Evolutionary conservation across 2,797 vertebrate genomes (phyloP).

Genomic region (Gobio occitaniae): DNA sequence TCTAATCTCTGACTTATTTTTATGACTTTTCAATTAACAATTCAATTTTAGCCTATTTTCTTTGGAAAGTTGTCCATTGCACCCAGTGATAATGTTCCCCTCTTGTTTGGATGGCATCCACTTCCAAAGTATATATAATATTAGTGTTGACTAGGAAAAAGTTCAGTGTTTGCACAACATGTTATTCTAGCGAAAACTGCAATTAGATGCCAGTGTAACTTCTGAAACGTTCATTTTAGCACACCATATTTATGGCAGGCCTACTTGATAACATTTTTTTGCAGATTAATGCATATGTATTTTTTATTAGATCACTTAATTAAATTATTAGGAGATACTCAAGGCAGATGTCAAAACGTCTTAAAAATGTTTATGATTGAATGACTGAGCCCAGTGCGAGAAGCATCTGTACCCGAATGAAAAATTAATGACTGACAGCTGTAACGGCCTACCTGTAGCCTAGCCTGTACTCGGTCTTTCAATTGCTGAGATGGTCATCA

Average conservation of each 20-base stretch:
- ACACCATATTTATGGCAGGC: background rate
- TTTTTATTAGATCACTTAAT: constrained; percentile 76
- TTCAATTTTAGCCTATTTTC: background rate
- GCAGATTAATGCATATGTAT: constrained; percentile 61
- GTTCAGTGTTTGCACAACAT: background rate
- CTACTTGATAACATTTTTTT: constrained; percentile 17
- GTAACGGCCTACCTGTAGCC: constrained; percentile 79
- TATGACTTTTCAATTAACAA: constrained; percentile 2
- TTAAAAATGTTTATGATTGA: constrained; percentile 91
- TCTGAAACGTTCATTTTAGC: background rate
- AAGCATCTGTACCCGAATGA: constrained; percentile 88
- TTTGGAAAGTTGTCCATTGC: constrained; percentile 12
- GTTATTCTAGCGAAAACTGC: background rate
- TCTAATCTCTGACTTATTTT: background rate
- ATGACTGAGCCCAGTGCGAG: constrained; percentile 85
- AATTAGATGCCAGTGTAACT: background rate
- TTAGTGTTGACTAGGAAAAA: background rate
- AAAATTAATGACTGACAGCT: constrained; percentile 97
- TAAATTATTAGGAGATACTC: constrained; percentile 86
- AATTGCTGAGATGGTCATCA: constrained; percentile 9
- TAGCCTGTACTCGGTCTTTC: constrained; percentile 58
- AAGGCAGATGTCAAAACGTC: constrained; percentile 94
- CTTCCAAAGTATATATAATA: background rate
- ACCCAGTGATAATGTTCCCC: background rate
- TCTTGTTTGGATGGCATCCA: background rate